Evolutionary conservation across 35 echinoderm and acorn worm genomes (phyloP).

Genomic region (Anneissia japonica): DNA sequence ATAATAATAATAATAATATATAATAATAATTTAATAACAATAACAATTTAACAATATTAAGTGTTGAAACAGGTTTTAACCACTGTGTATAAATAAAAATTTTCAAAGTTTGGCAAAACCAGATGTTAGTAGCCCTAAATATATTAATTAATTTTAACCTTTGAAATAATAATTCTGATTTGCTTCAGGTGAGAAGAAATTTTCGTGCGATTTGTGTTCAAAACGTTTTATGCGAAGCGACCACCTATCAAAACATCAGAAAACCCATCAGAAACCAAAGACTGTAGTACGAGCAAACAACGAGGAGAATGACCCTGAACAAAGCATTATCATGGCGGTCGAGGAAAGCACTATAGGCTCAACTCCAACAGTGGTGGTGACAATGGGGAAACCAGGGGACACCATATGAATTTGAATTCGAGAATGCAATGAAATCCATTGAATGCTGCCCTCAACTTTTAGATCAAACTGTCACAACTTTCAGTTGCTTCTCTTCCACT

Average conservation of each 20-base stretch:
- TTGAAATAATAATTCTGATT: neutral
- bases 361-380: neutral
- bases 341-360: neutral
- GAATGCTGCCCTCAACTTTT: too few relatives aligned
- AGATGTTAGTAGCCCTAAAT: too few relatives aligned
- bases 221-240: conserved; percentile 41
- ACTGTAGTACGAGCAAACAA: neutral
- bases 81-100: too few relatives aligned
- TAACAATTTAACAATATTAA: too few relatives aligned
- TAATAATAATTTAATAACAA: too few relatives aligned
- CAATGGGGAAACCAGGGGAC: neutral
- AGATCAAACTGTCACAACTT: too few relatives aligned
- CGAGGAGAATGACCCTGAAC: neutral
- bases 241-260: conserved; percentile 33
- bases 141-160: too few relatives aligned
- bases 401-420: too few relatives aligned
- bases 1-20: neutral
- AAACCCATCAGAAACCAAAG: conserved; percentile 37
- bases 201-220: conserved; percentile 12
- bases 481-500: too few relatives aligned
- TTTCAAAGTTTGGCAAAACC: too few relatives aligned
- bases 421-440: too few relatives aligned
- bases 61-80: too few relatives aligned
- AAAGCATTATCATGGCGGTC: neutral
- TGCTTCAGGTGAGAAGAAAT: conserved; percentile 27